Base-by-base conservation (phyloP, 2,888 invertebrate species). In the Drosophila kuntzei region DNA sequence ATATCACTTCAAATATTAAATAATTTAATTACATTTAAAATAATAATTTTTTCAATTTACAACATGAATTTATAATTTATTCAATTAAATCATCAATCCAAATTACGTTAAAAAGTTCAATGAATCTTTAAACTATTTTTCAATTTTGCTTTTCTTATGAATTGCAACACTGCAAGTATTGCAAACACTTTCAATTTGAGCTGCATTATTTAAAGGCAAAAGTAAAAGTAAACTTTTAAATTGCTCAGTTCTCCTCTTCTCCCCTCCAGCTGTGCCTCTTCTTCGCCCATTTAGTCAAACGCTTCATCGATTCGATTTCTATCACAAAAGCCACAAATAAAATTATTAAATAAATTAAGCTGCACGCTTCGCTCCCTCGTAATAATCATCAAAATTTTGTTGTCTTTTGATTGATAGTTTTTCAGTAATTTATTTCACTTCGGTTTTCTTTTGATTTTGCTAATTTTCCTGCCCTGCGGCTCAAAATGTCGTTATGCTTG, bases 351-450 rank as follows among this genome's bases (percentile, higher is more conserved):
- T 82, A 76, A 67, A 85, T 86, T 75, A 77, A 75, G 69, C 44
- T 75, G 66, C 77, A 79, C 77, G 88, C 86, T 83, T 72, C 65
- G 71, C 67, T 82, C 58, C 66, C 71, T 66, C 55, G n/a, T 47
- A 75, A 70, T 71, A 64, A 72, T 87, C 79, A 85, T 79, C 67
- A 79, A 64, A 20, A 29, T 70, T 79, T 81, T 54, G n/a, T 37
- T 85, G 73, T 81, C 81, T 72, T 79, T 76, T 83, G 83, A 83
- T 83, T 83, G 83, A 83, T 83, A 87, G 88, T 87, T 82, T 79
- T 70, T 70, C 46, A 60, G 50, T 60, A 47, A 39, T 41, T 43
- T 54, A 32, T 64, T 44, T 63, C 41, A 39, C 37, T 67, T 47
- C 37, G 63, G 61, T n/a, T 61, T 59, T 55, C 20, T 36, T 7